Base-by-base conservation (phyloP, 2,888 invertebrate species). In the Empis livida region DNA sequence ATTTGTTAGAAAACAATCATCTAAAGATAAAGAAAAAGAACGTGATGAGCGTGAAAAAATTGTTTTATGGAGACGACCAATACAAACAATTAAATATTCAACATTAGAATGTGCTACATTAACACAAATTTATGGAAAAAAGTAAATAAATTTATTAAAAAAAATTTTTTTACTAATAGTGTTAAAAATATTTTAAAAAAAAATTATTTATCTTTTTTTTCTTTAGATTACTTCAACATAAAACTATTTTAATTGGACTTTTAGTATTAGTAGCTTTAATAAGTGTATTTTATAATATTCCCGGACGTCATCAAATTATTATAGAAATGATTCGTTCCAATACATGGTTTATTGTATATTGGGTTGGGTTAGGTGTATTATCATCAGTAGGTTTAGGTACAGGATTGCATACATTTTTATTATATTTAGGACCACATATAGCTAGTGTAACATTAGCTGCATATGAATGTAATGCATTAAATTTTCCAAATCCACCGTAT, bases 341-440 rank as follows among this genome's bases (percentile, higher is more conserved):
- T 54, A 64, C 65, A 23, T 67, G 65, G 66, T 69, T 69, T 55
- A 61, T 67, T 75, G 72, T 82, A 13, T 93, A 92, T 73, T 96
- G 95, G 95, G 76, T 93, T 52, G 82, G 88, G 11, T 77, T 96
- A 43, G 99, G 99, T 14, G 86, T 99, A 37, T 78, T 97, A 55
- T 97, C 96, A 38, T 96, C 96, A 0, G 94, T 99, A 47, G 99
- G 99, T 1, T 77, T 99, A 45, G 99, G 99, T 38, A 96, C 97
- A 0, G 99, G 99, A 1, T 78, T 99, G 46, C 99, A 99, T 70
- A 99, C 99, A 50, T 99, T 99, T 75, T 78, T 99, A 45, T 75
- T 99, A 51, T 99, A 99, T 71, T 73, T 99, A 63, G 99, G 99
- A n/a, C 99, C 99, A 30, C 96, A 97, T 65, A 99, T 99, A 72